A percentile compares a stretch with the other conserved stretches of the same genome.
Conservation (phyloP, 2,888 invertebrate genomes). For the Melanostoma mellinum region DNA sequence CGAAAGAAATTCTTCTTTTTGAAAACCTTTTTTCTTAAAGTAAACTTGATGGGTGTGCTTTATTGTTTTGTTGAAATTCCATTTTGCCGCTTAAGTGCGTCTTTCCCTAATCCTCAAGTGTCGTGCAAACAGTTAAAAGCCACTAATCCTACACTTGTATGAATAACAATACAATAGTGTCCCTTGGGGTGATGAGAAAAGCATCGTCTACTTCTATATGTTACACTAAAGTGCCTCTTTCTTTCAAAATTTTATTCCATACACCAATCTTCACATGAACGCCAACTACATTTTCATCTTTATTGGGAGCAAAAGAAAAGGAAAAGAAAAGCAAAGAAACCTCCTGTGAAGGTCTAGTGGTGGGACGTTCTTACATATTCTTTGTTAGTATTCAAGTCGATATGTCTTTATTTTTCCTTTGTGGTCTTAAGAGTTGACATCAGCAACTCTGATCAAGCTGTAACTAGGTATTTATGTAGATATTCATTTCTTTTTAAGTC, state of each 20-base stretch:
- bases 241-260: constrained; percentile 15
- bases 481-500: background rate
- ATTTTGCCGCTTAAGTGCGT: constrained; percentile 4
- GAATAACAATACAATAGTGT: constrained; percentile 33
- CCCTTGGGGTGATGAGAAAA: constrained; percentile 5
- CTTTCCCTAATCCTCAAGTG: constrained; percentile 15
- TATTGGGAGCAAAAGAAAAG: too few relatives aligned
- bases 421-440: constrained; percentile 11
- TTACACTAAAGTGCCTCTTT: constrained; percentile 1
- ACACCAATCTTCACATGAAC: background rate
- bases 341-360: background rate
- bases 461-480: constrained; percentile 6
- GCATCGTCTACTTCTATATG: constrained; percentile 4
- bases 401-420: constrained; percentile 2
- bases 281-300: background rate
- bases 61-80: constrained; percentile 4
- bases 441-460: background rate
- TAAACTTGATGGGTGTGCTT: too few relatives aligned
- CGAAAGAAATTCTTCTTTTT: too few relatives aligned
- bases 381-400: constrained; percentile 11
- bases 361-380: background rate
- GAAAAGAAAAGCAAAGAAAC: background rate
- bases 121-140: constrained; percentile 42
- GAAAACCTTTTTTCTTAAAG: too few relatives aligned
- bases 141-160: constrained; percentile 28